Conservation (phyloP, 1,140 invertebrate species). For the Babylonia areolata region DNA sequence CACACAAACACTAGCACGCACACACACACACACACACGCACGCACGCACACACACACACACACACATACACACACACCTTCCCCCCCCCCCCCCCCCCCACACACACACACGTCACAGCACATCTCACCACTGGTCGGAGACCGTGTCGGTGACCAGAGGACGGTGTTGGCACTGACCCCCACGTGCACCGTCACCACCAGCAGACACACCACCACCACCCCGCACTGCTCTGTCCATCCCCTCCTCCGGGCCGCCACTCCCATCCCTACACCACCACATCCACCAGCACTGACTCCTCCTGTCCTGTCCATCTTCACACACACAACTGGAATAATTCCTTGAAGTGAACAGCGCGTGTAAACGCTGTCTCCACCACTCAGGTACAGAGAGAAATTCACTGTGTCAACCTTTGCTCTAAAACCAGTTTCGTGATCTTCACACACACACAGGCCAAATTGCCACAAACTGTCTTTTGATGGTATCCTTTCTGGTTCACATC, state of each 20-base stretch:
- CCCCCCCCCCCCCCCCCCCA: too few species aligned
- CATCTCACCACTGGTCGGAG: background rate
- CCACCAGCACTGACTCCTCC: background rate
- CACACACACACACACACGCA: background rate
- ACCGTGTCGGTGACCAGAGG: background rate
- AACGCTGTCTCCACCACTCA: too few species aligned
- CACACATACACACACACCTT: background rate
- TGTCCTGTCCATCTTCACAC: too few species aligned
- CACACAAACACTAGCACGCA: background rate
- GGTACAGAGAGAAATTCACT: too few species aligned
- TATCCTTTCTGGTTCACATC: too few species aligned
- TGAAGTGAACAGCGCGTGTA: too few species aligned
- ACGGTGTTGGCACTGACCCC: background rate
- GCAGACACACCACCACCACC: background rate
- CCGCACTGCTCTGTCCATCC: background rate
- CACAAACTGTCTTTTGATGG: too few species aligned
- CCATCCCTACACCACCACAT: background rate
- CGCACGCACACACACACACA: background rate
- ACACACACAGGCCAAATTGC: too few species aligned
- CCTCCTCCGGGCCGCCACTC: background rate
- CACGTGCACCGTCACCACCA: background rate
- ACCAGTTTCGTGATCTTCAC: too few species aligned
- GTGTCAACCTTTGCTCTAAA: too few species aligned
- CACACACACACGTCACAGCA: background rate
- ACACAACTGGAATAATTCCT: too few species aligned